Percentiles rank a stretch among this genome's conserved stretches.
These are phyloP conservation scores for Drosophila jambulina DNA, from an alignment of 1,140 invertebrate genomes.

Conservation along the genomic window DNA sequence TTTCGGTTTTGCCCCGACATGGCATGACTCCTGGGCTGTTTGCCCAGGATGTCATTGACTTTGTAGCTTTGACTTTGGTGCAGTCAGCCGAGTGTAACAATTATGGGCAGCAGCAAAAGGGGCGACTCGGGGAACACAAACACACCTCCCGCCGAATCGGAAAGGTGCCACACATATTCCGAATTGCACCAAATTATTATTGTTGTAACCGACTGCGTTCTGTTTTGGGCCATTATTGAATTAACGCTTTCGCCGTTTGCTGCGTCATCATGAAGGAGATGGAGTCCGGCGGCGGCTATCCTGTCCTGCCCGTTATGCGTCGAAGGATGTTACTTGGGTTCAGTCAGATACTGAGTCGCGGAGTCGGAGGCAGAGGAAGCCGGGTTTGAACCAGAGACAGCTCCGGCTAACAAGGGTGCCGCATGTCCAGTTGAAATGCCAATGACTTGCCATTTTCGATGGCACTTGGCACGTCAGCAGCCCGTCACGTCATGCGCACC, in stretches of 20 bases:
- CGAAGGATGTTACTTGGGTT: conserved; percentile 68
- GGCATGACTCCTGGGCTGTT: conserved; percentile 42
- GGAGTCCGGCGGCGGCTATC: conserved; percentile 37
- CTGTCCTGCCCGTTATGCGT: conserved; percentile 72
- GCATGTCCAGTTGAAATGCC: conserved; percentile 82
- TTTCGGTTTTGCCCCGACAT: conserved; percentile 40
- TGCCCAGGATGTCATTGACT: conserved; percentile 73
- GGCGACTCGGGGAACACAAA: conserved; percentile 39
- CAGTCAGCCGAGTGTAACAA: conserved; percentile 74
- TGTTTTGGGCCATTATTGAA: conserved; percentile 75
- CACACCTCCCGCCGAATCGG: conserved; percentile 38
- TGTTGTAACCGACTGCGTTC: conserved; percentile 36
- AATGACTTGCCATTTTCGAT: conserved; percentile 82
- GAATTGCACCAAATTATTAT: conserved; percentile 70
- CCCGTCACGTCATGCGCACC: conserved; percentile 61
- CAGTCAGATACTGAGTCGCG: conserved; percentile 3
- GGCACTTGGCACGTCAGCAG: conserved; percentile 75
- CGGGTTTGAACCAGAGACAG: conserved; percentile 42
- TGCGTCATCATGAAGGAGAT: conserved; percentile 63
- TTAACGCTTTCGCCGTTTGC: conserved; percentile 71
- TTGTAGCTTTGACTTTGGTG: conserved; percentile 76
- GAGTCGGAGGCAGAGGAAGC: conserved; percentile 12
- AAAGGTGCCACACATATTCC: conserved; percentile 37
- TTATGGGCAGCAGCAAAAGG: conserved; percentile 41
- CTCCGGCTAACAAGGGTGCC: conserved; percentile 77